Evolutionary conservation across 2,797 vertebrate species (phyloP).

Genomic region (Pseudocheirus occidentalis): DNA sequence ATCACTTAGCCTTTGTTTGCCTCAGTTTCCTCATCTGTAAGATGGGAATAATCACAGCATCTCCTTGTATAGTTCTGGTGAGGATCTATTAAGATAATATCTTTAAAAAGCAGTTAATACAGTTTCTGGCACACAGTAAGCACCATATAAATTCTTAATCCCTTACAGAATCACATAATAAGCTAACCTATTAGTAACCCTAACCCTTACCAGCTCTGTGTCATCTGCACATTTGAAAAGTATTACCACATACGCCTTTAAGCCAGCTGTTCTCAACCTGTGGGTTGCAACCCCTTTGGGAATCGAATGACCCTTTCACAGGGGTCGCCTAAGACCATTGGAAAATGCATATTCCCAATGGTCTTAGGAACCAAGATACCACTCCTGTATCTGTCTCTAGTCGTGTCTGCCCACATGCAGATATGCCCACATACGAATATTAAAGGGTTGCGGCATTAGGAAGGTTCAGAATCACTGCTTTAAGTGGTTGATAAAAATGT

Average conservation of each 20-base stretch:
- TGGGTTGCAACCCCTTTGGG: no score
- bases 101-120: background rate
- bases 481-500: background rate
- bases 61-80: background rate
- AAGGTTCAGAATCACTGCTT: no score
- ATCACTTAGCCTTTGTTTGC: background rate
- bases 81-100: no score
- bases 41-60: background rate
- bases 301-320: no score
- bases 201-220: background rate
- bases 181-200: background rate
- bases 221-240: background rate
- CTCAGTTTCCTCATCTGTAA: background rate
- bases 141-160: background rate
- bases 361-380: no score
- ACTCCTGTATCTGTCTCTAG: no score
- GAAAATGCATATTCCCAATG: no score
- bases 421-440: no score
- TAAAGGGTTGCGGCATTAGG: no score
- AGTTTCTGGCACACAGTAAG: background rate
- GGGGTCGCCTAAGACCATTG: no score
- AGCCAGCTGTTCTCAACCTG: no score
- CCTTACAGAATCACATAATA: background rate
- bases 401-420: no score
- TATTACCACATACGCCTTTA: background rate